phyloP scores from a whole-genome alignment of 2,888 invertebrate genomes.

The Meandrusa payeni region DNA sequence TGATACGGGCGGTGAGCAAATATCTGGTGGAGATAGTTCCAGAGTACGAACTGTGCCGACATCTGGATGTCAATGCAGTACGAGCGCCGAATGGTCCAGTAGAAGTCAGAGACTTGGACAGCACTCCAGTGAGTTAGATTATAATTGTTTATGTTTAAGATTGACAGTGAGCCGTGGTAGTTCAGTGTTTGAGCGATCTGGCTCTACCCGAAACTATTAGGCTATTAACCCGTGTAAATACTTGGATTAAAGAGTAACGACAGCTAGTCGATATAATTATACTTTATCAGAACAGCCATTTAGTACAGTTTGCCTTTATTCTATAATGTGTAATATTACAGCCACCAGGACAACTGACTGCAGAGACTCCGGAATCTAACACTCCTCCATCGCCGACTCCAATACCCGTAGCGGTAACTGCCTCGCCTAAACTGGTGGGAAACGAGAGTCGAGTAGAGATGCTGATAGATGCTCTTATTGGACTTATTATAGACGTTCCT shows the following conservation, averaged over 20 bases:
- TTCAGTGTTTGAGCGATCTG: too few species aligned
- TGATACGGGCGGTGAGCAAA: constrained; percentile 91
- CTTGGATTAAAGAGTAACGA: too few species aligned
- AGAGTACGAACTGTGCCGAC: constrained; percentile 92
- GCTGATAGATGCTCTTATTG: constrained; percentile 87
- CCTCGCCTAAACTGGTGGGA: constrained; percentile 46
- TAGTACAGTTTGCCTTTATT: too few species aligned
- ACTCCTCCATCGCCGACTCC: constrained; percentile 24
- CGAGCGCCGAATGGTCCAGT: constrained; percentile 40
- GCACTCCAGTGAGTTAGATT: constrained; percentile 12
- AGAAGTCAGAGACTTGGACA: constrained; percentile 32
- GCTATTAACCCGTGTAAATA: too few species aligned
- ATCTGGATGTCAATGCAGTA: constrained; percentile 83
- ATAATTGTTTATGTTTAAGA: too few species aligned
- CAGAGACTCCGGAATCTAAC: constrained; percentile 24
- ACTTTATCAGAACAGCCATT: too few species aligned
- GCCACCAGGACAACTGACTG: constrained; percentile 31
- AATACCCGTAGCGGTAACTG: constrained; percentile 26
- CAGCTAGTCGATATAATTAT: too few species aligned
- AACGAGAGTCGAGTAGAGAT: constrained; percentile 82
- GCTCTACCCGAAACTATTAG: too few species aligned
- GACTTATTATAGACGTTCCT: constrained; percentile 90
- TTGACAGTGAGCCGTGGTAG: too few species aligned
- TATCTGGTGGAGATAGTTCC: constrained; percentile 95
- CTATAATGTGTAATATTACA: constrained; percentile 28